These are phyloP conservation scores for Anolis sagrei DNA, from an alignment of 2,113 vertebrate species.

Conservation along the genomic window DNA sequence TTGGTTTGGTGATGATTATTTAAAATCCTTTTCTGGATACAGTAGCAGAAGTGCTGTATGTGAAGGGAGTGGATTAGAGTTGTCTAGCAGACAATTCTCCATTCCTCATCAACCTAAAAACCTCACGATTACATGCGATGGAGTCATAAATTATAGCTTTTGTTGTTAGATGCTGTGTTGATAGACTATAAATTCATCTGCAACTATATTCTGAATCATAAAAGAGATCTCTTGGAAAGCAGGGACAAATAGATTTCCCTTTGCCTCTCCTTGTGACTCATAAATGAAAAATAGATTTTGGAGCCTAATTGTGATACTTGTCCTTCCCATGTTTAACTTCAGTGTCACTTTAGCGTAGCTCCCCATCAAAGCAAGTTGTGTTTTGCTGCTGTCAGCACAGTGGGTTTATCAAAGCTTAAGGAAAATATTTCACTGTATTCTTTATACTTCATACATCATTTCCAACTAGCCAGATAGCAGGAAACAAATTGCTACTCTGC, in stretches of 20 bases:
- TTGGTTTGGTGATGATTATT: too few relatives aligned
- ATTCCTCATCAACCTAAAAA: too few relatives aligned
- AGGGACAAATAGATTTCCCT: background rate
- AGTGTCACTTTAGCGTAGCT: conserved; percentile 54
- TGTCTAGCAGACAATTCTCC: too few relatives aligned
- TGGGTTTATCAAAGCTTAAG: conserved; percentile 67
- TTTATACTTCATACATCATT: conserved; percentile 32
- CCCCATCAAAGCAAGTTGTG: conserved; percentile 63
- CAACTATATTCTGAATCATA: background rate
- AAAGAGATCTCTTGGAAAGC: background rate
- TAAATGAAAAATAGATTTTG: conserved; percentile 28
- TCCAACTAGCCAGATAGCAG: conserved; percentile 64
- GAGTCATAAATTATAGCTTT: too few relatives aligned
- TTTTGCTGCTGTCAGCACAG: conserved; percentile 70
- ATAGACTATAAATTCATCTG: background rate
- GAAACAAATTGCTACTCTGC: conserved; percentile 55
- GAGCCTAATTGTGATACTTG: conserved; percentile 48
- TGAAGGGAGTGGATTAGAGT: too few relatives aligned
- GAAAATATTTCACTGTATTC: conserved; percentile 61
- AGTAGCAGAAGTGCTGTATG: too few relatives aligned
- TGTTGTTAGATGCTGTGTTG: too few relatives aligned
- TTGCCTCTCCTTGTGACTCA: conserved; percentile 20
- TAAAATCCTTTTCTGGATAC: too few relatives aligned
- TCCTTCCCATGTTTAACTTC: conserved; percentile 45
- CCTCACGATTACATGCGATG: too few relatives aligned